Conservation (phyloP, 1,140 invertebrate species). For the Nymphalis io region DNA sequence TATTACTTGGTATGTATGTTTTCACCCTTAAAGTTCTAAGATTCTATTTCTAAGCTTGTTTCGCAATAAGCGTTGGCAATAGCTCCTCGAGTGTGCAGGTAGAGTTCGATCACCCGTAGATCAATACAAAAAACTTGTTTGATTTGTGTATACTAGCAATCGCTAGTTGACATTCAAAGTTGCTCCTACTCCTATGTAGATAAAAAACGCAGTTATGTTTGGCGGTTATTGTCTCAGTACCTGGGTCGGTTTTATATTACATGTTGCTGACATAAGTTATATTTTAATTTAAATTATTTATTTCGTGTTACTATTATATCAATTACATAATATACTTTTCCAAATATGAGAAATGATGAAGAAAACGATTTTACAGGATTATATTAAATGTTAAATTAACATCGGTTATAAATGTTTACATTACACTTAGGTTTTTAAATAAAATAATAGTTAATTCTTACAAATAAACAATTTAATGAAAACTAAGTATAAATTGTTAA, state of each 20-base stretch:
- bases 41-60: constrained; percentile 42
- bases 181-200: constrained; percentile 23
- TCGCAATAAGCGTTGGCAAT: constrained; percentile 42
- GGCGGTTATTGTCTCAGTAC: background rate
- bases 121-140: constrained; percentile 51
- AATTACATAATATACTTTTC: too few relatives aligned
- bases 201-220: constrained; percentile 22
- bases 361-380: too few relatives aligned
- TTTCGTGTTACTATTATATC: too few relatives aligned
- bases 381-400: too few relatives aligned
- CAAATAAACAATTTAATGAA: too few relatives aligned
- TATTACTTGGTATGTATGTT: constrained; percentile 15
- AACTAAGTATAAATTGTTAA: too few relatives aligned
- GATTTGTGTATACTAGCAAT: constrained; percentile 46
- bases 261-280: too few relatives aligned
- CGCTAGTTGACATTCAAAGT: constrained; percentile 42
- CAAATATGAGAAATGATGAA: too few relatives aligned
- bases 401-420: too few relatives aligned
- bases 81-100: constrained; percentile 36
- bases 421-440: too few relatives aligned
- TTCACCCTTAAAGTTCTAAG: constrained; percentile 29
- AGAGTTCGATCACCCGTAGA: constrained; percentile 51
- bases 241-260: background rate
- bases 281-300: too few relatives aligned
- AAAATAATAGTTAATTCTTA: too few relatives aligned